These are phyloP conservation scores for Dilophus febrilis DNA, from an alignment of 2,888 invertebrate species.

Conservation along the genomic window DNA sequence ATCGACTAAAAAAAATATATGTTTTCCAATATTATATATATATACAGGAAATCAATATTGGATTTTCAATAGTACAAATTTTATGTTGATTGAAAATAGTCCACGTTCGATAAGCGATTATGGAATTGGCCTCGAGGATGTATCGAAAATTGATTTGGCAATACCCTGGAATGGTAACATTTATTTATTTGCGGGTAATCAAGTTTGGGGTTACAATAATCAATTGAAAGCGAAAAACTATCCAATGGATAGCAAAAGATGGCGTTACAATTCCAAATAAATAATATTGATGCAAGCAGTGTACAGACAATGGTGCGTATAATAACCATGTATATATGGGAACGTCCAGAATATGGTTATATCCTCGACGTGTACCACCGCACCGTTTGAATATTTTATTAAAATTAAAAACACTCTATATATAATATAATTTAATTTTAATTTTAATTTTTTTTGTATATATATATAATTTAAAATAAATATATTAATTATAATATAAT, in stretches of 20 bases:
- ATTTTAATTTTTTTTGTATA: no score
- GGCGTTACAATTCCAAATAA: slow-evolving; percentile 55
- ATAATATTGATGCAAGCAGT: slow-evolving; percentile 63
- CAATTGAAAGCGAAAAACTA: slow-evolving; percentile 35
- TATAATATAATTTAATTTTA: no score
- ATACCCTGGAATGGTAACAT: slow-evolving; percentile 52
- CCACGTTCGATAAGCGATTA: slow-evolving; percentile 43
- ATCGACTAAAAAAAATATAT: no score
- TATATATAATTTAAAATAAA: no score
- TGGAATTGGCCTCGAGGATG: slow-evolving; percentile 40
- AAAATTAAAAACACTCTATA: no score
- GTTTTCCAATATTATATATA: no score
- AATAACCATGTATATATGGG: no score
- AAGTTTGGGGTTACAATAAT: slow-evolving; percentile 57
- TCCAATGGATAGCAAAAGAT: slow-evolving; percentile 46
- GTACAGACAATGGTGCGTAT: no score
- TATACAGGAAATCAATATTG: slow-evolving; percentile 48
- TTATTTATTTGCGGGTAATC: slow-evolving; percentile 42
- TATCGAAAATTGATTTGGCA: slow-evolving; percentile 49
- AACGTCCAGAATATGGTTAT: no score
- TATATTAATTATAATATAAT: no score
- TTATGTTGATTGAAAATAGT: slow-evolving; percentile 33
- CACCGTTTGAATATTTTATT: no score
- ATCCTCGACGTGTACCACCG: no score
- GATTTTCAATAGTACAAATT: slow-evolving; percentile 43